Conservation (phyloP, 2,797 vertebrate genomes). For the Clarias pachynema region DNA sequence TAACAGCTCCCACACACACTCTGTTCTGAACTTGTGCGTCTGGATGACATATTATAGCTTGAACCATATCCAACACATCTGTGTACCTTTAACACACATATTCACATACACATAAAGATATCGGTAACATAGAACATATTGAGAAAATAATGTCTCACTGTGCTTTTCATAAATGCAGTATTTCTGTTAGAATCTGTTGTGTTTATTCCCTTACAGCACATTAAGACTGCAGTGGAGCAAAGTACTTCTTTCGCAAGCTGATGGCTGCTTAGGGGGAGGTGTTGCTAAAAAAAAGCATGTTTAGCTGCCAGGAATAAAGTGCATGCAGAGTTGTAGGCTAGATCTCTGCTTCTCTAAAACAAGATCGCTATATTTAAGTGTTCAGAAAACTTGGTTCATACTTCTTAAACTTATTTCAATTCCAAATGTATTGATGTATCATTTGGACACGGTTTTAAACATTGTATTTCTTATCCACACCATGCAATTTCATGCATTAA, state of each 20-base stretch:
- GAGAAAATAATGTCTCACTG: not conserved
- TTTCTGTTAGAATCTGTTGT: not conserved
- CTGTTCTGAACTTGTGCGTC: constrained; percentile 81
- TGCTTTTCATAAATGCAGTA: not conserved
- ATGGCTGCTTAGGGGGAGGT: not conserved
- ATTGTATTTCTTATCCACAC: not conserved
- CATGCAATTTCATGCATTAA: not conserved
- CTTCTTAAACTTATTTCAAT: not conserved
- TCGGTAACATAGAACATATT: not conserved
- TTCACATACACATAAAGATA: not conserved
- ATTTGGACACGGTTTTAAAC: not conserved
- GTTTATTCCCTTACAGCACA: not conserved
- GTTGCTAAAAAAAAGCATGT: constrained; percentile 14
- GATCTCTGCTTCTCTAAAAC: not conserved
- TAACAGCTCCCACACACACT: constrained; percentile 84
- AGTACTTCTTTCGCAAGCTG: constrained; percentile 12
- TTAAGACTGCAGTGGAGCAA: constrained; percentile 10
- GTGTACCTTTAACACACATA: constrained; percentile 78
- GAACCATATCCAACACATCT: constrained; percentile 89
- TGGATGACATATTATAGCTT: constrained; percentile 89
- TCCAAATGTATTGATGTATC: not conserved
- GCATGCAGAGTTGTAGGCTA: not conserved
- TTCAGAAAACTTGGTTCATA: constrained; percentile 9
- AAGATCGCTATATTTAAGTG: constrained; percentile 1
- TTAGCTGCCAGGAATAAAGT: constrained; percentile 17